Conservation (phyloP, 2,113 vertebrate genomes). For the Xyrauchen texanus region DNA sequence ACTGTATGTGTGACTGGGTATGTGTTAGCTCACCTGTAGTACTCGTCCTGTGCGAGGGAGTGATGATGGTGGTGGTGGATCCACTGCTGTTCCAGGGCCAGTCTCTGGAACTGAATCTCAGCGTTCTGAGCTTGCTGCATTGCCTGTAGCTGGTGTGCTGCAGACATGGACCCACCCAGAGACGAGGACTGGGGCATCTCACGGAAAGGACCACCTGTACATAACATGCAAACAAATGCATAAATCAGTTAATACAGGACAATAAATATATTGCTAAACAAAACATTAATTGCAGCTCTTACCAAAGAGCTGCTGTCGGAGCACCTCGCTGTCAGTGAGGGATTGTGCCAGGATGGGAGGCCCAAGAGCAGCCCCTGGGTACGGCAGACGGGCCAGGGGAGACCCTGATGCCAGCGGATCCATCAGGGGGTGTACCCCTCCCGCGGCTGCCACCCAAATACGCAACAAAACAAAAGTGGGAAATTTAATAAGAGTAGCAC, state of each 20-base stretch:
- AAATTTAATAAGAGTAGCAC: conserved; percentile 72
- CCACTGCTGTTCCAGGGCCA: conserved; percentile 96
- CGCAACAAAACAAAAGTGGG: conserved; percentile 68
- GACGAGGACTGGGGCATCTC: conserved; percentile 92
- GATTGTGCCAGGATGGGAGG: conserved; percentile 95
- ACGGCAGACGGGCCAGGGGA: conserved; percentile 93
- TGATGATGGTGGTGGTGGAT: conserved; percentile 95
- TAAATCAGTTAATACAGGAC: neutral
- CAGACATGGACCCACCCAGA: conserved; percentile 91
- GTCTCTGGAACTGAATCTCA: conserved; percentile 96
- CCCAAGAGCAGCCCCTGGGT: conserved; percentile 90
- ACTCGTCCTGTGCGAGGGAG: conserved; percentile 95
- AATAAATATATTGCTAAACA: neutral
- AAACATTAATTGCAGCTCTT: conserved; percentile 62
- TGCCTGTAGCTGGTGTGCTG: conserved; percentile 97
- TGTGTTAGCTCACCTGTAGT: conserved; percentile 79
- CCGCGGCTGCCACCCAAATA: conserved; percentile 85
- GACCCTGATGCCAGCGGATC: conserved; percentile 95
- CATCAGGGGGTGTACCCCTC: conserved; percentile 97
- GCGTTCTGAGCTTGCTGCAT: conserved; percentile 99
- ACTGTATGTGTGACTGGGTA: too few species aligned
- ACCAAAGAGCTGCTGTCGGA: conserved; percentile 99
- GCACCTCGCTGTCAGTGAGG: conserved; percentile 97
- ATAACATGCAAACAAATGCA: conserved; percentile 2
- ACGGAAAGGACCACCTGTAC: conserved; percentile 89